phyloP scores from a whole-genome alignment of 2,888 invertebrate genomes.

The Orchesellides sinensis region DNA sequence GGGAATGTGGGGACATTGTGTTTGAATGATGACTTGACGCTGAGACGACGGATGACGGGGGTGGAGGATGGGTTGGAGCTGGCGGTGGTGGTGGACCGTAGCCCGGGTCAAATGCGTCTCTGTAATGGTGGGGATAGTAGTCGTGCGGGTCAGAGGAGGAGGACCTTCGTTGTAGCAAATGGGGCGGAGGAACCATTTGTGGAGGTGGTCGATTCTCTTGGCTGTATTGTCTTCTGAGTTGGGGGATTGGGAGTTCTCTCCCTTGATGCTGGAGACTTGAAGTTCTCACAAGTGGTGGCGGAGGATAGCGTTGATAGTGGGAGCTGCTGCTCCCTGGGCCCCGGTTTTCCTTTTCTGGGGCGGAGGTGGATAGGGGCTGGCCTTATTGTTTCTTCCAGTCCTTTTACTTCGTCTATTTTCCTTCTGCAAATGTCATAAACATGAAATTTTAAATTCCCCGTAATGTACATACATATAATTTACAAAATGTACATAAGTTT shows the following conservation, averaged over 20 bases:
- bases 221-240: constrained; percentile 74
- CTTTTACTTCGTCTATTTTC: constrained; percentile 94
- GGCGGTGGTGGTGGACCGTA: constrained; percentile 69
- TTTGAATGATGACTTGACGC: constrained; percentile 17
- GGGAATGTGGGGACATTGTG: constrained; percentile 49
- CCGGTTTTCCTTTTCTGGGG: constrained; percentile 75
- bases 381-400: constrained; percentile 92
- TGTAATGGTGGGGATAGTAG: constrained; percentile 72
- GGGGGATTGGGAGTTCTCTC: constrained; percentile 71
- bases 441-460: no score
- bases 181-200: constrained; percentile 68
- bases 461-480: no score
- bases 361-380: constrained; percentile 82
- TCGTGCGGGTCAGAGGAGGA: constrained; percentile 72
- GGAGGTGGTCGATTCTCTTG: constrained; percentile 73
- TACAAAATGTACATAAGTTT: no score
- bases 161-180: constrained; percentile 59
- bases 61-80: constrained; percentile 65
- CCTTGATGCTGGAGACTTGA: constrained; percentile 73
- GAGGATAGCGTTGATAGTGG: constrained; percentile 68
- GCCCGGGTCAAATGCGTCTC: constrained; percentile 67
- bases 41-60: constrained; percentile 49
- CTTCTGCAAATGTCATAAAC: constrained; percentile 85
- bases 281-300: constrained; percentile 73
- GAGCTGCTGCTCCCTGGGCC: constrained; percentile 71